Conservation (phyloP, 2,113 vertebrate species). For the Uropsilus gracilis region DNA sequence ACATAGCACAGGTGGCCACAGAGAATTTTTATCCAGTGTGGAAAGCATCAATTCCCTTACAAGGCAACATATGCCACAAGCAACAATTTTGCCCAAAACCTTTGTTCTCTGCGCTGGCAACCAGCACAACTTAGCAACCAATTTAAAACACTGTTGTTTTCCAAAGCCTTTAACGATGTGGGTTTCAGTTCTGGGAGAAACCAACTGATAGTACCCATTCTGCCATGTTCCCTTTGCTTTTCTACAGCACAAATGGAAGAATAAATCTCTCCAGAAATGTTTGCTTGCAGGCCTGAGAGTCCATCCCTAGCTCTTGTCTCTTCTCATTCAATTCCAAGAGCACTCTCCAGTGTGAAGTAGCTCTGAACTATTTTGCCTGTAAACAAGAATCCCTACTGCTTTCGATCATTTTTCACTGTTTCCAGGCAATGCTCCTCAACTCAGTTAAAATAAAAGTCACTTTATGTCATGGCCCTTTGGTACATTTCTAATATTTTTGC, state of each 20-base stretch:
- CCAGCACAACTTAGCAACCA: slow-evolving; percentile 27
- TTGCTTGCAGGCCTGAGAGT: slow-evolving; percentile 28
- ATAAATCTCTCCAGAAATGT: slow-evolving; percentile 53
- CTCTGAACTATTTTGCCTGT: neutral
- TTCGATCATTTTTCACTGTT: neutral
- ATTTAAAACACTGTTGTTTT: slow-evolving; percentile 51
- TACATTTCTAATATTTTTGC: slow-evolving; percentile 35
- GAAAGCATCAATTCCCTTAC: slow-evolving; percentile 41
- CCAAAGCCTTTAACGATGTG: slow-evolving; percentile 59
- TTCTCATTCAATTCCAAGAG: slow-evolving; percentile 24
- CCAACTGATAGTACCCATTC: neutral
- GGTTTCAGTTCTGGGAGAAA: slow-evolving; percentile 47
- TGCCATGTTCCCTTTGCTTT: slow-evolving; percentile 1
- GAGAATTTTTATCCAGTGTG: slow-evolving; percentile 53
- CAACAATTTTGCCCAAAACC: slow-evolving; percentile 51
- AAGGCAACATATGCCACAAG: slow-evolving; percentile 44
- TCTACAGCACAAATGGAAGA: neutral
- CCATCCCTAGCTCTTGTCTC: neutral
- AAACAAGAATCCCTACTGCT: neutral
- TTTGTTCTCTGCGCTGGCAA: slow-evolving; percentile 57
- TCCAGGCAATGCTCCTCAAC: neutral
- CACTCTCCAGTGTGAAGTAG: slow-evolving; percentile 39
- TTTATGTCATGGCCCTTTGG: slow-evolving; percentile 37
- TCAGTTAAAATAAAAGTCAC: slow-evolving; percentile 38
- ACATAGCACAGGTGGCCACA: slow-evolving; percentile 51